Conservation (phyloP, 2,113 vertebrate species). For the Dromaius novaehollandiae region DNA sequence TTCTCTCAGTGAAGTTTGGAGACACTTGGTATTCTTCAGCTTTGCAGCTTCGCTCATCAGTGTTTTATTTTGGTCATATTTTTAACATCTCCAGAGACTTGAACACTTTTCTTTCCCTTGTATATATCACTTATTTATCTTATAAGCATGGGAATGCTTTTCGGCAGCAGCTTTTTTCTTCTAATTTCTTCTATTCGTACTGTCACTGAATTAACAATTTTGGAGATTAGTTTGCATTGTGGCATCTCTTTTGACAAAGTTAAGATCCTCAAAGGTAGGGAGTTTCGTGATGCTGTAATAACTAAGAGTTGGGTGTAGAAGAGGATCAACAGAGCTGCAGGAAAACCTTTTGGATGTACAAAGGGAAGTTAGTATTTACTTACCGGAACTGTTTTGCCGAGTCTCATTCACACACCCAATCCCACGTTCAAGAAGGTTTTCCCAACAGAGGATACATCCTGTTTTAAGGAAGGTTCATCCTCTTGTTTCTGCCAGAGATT, state of each 20-base stretch:
- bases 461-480: background rate
- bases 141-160: background rate
- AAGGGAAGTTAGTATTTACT: background rate
- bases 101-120: background rate
- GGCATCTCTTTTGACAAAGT: background rate
- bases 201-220: background rate
- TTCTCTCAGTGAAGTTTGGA: background rate
- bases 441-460: background rate
- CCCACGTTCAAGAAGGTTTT: background rate
- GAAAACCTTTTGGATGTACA: background rate
- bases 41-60: background rate
- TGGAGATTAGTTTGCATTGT: background rate
- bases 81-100: background rate
- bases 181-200: background rate
- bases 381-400: background rate
- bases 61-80: background rate
- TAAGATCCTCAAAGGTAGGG: background rate
- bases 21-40: background rate
- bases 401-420: no score
- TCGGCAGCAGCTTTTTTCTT: background rate
- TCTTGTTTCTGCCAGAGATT: background rate
- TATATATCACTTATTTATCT: background rate
- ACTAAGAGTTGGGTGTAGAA: background rate
- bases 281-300: background rate
- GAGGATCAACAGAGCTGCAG: background rate